A percentile compares a stretch with the other conserved stretches of the same genome.
These are phyloP conservation scores for Barnardius zonarius DNA, from an alignment of 2,113 vertebrate species.

Conservation along the genomic window DNA sequence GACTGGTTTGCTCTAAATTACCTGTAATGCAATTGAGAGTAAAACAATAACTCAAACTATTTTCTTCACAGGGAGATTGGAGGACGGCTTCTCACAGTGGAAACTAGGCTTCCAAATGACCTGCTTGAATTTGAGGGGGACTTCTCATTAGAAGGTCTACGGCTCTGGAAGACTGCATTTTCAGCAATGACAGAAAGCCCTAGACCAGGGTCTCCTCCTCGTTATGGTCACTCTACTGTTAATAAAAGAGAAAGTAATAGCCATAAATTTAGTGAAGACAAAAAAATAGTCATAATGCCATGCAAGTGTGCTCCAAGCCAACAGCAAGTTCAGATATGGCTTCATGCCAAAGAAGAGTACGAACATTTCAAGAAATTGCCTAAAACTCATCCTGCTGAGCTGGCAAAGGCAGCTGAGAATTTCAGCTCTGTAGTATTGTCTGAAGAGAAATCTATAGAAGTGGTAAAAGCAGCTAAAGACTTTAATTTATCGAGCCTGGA, in stretches of 20 bases:
- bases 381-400: conserved; percentile 61
- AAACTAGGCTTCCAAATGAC: conserved; percentile 86
- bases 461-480: conserved; percentile 60
- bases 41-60: conserved; percentile 48
- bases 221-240: conserved; percentile 53
- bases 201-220: conserved; percentile 74
- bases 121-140: conserved; percentile 91
- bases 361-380: conserved; percentile 81
- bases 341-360: conserved; percentile 91
- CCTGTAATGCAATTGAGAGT: not conserved
- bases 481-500: conserved; percentile 47
- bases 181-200: conserved; percentile 88
- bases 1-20: not conserved
- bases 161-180: conserved; percentile 95
- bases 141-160: conserved; percentile 90
- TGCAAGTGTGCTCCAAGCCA: conserved; percentile 91
- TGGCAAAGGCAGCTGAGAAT: conserved; percentile 57
- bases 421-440: conserved; percentile 17
- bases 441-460: conserved; percentile 62
- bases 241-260: conserved; percentile 65
- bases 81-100: conserved; percentile 85
- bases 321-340: conserved; percentile 89
- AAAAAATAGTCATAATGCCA: conserved; percentile 92
- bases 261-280: conserved; percentile 77
- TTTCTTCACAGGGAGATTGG: conserved; percentile 86